These are phyloP conservation scores for Diabrotica balteata DNA, from an alignment of 2,888 invertebrate species.

Conservation along the genomic window DNA sequence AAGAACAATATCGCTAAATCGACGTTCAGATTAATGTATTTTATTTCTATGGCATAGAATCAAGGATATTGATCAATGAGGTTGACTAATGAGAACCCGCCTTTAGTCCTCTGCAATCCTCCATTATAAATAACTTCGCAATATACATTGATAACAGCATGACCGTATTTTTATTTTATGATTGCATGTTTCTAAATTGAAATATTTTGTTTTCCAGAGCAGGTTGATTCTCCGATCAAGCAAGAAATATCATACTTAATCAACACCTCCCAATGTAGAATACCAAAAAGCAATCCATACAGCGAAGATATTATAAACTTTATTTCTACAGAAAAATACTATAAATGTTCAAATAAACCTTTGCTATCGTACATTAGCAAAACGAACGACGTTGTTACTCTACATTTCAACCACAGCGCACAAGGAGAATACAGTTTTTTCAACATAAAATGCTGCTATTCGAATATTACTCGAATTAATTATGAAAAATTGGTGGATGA, in stretches of 20 bases:
- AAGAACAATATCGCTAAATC: no score
- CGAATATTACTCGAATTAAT: constrained; percentile 49
- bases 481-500: constrained; percentile 41
- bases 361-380: constrained; percentile 47
- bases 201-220: constrained; percentile 18
- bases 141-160: no score
- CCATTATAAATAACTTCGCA: no score
- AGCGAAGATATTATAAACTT: constrained; percentile 46
- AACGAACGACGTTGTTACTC: constrained; percentile 32
- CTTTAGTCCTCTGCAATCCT: no score
- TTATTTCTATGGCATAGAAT: no score
- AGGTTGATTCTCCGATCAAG: constrained; percentile 1
- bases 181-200: no score
- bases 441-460: constrained; percentile 49
- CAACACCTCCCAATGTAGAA: constrained; percentile 47
- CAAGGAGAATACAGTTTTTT: constrained; percentile 45
- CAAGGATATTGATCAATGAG: no score
- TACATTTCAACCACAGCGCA: constrained; percentile 43
- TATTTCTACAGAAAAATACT: constrained; percentile 41
- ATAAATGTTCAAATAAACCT: constrained; percentile 42
- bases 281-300: constrained; percentile 48
- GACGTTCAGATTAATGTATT: no score
- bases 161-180: no score
- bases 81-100: no score
- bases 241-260: constrained; percentile 41